Evolutionary conservation across 2,113 vertebrate species (phyloP).

Genomic region (Syngnathus floridae): DNA sequence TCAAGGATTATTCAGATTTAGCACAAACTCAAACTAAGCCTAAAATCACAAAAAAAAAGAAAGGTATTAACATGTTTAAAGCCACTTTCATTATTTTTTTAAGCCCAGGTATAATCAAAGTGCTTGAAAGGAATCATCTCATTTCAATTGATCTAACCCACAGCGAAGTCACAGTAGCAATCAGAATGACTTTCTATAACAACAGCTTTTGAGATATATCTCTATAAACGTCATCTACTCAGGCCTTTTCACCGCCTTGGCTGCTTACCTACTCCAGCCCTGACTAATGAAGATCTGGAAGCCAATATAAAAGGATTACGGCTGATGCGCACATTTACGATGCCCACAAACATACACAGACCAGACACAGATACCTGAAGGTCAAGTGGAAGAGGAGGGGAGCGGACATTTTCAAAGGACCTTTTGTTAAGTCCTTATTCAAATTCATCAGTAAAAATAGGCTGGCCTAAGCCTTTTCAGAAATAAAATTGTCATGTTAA

Average conservation of each 20-base stretch:
- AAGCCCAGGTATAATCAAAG: not conserved
- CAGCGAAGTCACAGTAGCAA: constrained; percentile 6
- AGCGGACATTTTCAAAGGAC: constrained; percentile 50
- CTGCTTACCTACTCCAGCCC: constrained; percentile 31
- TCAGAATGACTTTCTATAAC: constrained; percentile 38
- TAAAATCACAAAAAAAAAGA: not conserved
- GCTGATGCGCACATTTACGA: constrained; percentile 46
- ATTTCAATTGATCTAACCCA: constrained; percentile 31
- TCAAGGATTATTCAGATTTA: not conserved
- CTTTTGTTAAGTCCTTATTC: constrained; percentile 64
- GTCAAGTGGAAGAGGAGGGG: constrained; percentile 41
- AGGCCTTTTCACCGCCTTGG: constrained; percentile 40
- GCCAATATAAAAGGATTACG: constrained; percentile 41
- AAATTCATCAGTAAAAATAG: constrained; percentile 68
- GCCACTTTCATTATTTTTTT: not conserved
- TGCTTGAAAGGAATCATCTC: constrained; percentile 30
- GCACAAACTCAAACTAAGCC: not conserved
- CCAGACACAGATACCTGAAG: constrained; percentile 56
- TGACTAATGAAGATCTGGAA: constrained; percentile 34
- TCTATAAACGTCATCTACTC: constrained; percentile 10
- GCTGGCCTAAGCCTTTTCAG: constrained; percentile 63
- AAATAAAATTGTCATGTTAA: constrained; percentile 80
- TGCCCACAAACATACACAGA: constrained; percentile 30
- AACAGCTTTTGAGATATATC: constrained; percentile 33
- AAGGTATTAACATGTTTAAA: not conserved